A percentile compares a stretch with the other conserved stretches of the same genome.
phyloP scores from a whole-genome alignment of 2,888 invertebrate species.

The Cheilosia vulpina region DNA sequence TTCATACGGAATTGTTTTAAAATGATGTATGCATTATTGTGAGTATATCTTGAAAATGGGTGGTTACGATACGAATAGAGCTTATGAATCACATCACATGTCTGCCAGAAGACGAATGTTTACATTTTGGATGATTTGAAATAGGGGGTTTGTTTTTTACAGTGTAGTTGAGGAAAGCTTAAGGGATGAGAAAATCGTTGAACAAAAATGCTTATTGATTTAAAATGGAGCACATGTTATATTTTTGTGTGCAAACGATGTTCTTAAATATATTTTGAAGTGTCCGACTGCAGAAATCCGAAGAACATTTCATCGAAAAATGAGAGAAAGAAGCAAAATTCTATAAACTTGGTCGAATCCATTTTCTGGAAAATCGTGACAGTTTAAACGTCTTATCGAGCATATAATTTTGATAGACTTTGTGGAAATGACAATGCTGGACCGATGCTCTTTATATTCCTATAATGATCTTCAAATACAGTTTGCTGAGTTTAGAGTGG shows the following conservation, averaged over 20 bases:
- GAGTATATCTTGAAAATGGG: conserved; percentile 12
- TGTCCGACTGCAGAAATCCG: background rate
- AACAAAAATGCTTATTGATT: conserved; percentile 47
- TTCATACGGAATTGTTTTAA: conserved; percentile 26
- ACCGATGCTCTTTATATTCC: too few relatives aligned
- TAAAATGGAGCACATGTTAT: conserved; percentile 19
- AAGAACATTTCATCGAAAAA: background rate
- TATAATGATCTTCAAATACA: too few relatives aligned
- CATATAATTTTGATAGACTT: background rate
- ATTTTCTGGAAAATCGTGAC: background rate
- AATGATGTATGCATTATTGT: conserved; percentile 1
- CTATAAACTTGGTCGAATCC: background rate
- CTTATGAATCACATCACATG: conserved; percentile 55
- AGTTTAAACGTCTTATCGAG: too few relatives aligned
- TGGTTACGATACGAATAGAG: conserved; percentile 5
- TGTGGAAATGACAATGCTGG: too few relatives aligned
- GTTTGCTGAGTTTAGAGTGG: too few relatives aligned
- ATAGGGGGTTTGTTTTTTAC: background rate
- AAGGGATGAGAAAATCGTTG: conserved; percentile 46
- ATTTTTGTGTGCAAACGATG: conserved; percentile 7
- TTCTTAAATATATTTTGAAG: conserved; percentile 1
- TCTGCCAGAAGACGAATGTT: conserved; percentile 47
- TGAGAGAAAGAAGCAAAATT: background rate
- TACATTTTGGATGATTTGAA: conserved; percentile 30
- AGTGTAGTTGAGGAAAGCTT: background rate